A percentile compares a stretch with the other conserved stretches of the same genome.
Conservation (phyloP, 35 echinoderm and acorn worm species). For the Acanthaster planci region DNA sequence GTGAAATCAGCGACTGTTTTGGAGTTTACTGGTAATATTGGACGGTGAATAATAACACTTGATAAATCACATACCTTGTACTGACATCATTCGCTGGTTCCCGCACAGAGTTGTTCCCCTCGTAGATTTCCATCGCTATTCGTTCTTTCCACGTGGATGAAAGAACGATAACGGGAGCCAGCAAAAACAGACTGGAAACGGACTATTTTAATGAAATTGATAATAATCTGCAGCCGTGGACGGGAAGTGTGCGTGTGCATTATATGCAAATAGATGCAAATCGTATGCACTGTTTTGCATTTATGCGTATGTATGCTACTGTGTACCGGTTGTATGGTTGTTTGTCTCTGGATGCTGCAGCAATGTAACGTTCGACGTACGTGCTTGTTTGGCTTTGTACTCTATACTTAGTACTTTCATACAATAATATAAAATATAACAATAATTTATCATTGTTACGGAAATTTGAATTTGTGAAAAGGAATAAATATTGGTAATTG, state of each 20-base stretch:
- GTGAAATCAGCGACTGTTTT: slow-evolving; percentile 16
- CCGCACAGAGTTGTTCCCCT: background rate
- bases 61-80: background rate
- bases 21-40: background rate
- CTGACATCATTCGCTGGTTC: slow-evolving; percentile 24
- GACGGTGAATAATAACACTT: slow-evolving; percentile 16
- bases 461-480: slow-evolving; percentile 21
- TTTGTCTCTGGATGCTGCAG: slow-evolving; percentile 22
- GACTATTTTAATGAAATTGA: slow-evolving; percentile 15
- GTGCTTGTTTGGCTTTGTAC: slow-evolving; percentile 15
- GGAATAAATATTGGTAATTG: slow-evolving; percentile 24
- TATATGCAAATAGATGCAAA: slow-evolving; percentile 28
- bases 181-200: slow-evolving; percentile 22
- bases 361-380: slow-evolving; percentile 19
- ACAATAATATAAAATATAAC: slow-evolving; percentile 31
- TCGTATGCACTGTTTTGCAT: too few relatives aligned
- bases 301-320: background rate
- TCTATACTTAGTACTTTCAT: slow-evolving; percentile 32
- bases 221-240: background rate
- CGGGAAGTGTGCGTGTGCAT: background rate
- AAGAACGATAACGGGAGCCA: background rate
- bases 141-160: too few relatives aligned
- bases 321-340: background rate
- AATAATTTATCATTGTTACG: slow-evolving; percentile 33
- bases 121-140: too few relatives aligned